Evolutionary conservation across 2,888 invertebrate species (phyloP).

Genomic region (Marronus borbonicus): DNA sequence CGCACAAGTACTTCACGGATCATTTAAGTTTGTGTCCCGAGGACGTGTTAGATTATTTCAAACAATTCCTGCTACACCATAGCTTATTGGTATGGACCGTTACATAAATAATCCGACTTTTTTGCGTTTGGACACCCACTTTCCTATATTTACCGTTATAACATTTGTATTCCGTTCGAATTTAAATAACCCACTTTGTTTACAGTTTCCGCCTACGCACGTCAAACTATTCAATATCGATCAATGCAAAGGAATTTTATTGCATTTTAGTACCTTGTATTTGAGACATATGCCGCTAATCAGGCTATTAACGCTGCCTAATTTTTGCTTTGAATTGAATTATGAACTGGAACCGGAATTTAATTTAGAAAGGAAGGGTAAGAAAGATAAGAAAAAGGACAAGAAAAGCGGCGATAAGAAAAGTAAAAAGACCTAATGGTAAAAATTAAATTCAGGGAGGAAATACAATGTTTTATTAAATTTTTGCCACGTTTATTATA

Average conservation of each 20-base stretch:
- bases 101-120: not conserved
- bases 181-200: conserved; percentile 42
- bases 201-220: conserved; percentile 65
- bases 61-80: conserved; percentile 64
- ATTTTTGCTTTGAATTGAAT: conserved; percentile 64
- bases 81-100: conserved; percentile 63
- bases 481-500: too few relatives aligned
- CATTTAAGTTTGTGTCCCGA: conserved; percentile 62
- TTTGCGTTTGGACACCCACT: too few relatives aligned
- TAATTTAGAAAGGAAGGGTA: conserved; percentile 49
- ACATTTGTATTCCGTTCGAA: conserved; percentile 1
- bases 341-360: conserved; percentile 59
- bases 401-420: conserved; percentile 53
- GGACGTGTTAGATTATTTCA: conserved; percentile 66
- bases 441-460: not conserved
- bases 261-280: conserved; percentile 66
- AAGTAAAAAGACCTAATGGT: conserved; percentile 55
- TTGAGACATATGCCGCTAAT: conserved; percentile 67
- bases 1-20: conserved; percentile 65
- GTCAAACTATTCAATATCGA: conserved; percentile 63
- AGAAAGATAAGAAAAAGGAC: conserved; percentile 54
- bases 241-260: conserved; percentile 63
- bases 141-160: not conserved
- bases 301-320: conserved; percentile 65
- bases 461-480: too few relatives aligned